Base-by-base conservation (phyloP, 2,113 vertebrate species). In the Strix uralensis region DNA sequence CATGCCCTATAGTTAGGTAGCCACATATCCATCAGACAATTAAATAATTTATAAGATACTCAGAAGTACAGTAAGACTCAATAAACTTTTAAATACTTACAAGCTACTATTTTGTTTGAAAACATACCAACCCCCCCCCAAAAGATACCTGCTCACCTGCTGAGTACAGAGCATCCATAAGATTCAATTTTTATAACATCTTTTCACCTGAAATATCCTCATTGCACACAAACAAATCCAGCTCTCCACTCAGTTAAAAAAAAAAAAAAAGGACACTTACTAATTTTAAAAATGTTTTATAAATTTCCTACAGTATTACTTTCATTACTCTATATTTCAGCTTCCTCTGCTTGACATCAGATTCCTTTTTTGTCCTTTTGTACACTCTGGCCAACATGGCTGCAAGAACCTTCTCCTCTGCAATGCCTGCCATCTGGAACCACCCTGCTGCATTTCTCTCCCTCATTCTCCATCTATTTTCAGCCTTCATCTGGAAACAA, bases 1-100 rank as follows among this genome's bases (percentile, higher is more conserved):
- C 98, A 98, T 98, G 97, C 86, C 89, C 88, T 96, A 97, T 97
- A 98, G 98, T 98, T 98, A 98, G 98, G 96, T 98, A 98, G 98
- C 98, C 98, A 98, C 98, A 98, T 98, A 98, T 98, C 98, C 98
- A 98, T 98, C 98, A 98, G 97, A 97, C 96, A 97, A 97, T 97
- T 98, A 98, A 96, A 98, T 98, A 98, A 98, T 98, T 98, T 97
- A 98, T 98, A 97, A 98, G 96, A 90, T 92, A 97, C 96, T 98
- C 96, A 97, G 96, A 98, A 98, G 95, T 95, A 93, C 98, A 98
- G 70, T 97, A 97, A 96, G 97, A 98, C 97, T 98, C 97, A 98
- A 97, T 98, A 97, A 98, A 98, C 96, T 98, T 98, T 97, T 95
- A 82, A 97, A 97, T 98, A 98, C 97, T 96, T 97, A 94, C n/a